These are phyloP conservation scores for Columba guinea DNA, from an alignment of 2,797 vertebrate genomes.

Conservation along the genomic window DNA sequence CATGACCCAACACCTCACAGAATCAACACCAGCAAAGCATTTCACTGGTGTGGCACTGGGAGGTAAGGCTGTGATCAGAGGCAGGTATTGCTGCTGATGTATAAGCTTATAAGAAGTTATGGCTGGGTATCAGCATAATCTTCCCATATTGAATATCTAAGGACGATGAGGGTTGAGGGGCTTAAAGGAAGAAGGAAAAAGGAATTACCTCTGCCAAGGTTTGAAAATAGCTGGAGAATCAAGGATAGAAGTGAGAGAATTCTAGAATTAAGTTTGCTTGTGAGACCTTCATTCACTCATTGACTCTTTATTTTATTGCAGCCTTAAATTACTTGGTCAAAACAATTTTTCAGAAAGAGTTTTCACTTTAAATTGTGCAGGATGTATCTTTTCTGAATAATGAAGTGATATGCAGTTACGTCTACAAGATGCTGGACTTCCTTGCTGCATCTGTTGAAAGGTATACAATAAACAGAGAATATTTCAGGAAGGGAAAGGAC, in stretches of 20 bases:
- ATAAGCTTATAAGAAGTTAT: background rate
- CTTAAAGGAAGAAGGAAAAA: background rate
- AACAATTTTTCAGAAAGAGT: background rate
- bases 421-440: background rate
- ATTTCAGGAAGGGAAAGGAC: background rate
- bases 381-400: background rate
- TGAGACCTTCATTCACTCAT: background rate
- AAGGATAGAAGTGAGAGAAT: background rate
- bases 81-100: background rate
- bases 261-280: background rate
- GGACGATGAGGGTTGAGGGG: background rate
- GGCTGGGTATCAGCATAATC: background rate
- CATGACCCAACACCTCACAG: background rate
- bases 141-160: background rate
- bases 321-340: background rate
- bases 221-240: background rate
- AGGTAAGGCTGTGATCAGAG: accelerated
- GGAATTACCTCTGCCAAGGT: background rate
- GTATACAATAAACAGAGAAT: background rate
- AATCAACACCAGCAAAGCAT: accelerated
- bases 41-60: background rate
- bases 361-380: background rate
- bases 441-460: background rate
- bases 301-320: background rate
- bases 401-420: background rate